Evolutionary conservation across 2,113 vertebrate species (phyloP).

Genomic region (Camelus bactrianus): DNA sequence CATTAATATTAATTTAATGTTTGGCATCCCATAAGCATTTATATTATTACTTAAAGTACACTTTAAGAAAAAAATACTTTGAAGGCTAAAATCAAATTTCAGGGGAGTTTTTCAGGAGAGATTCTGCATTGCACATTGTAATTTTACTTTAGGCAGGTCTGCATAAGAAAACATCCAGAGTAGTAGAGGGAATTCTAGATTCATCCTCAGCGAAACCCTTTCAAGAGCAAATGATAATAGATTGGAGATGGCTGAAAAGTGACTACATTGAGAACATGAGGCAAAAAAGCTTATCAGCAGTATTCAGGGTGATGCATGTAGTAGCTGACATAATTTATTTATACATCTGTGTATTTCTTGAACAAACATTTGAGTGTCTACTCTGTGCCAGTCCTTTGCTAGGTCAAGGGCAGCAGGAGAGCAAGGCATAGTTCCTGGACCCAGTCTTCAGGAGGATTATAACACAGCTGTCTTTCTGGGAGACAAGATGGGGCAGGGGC

Average conservation of each 20-base stretch:
- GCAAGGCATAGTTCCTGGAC: neutral
- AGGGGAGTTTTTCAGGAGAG: slow-evolving; percentile 45
- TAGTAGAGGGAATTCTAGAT: neutral
- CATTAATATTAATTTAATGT: slow-evolving; percentile 60
- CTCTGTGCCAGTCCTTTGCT: neutral
- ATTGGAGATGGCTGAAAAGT: neutral
- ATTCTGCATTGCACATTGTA: neutral
- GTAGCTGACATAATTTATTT: neutral
- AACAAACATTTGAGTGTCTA: neutral
- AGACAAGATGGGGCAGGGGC: neutral
- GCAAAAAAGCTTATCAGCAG: neutral
- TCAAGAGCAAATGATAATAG: neutral
- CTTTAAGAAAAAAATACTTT: neutral
- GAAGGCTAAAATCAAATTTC: neutral
- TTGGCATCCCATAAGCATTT: slow-evolving; percentile 10
- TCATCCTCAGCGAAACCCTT: neutral
- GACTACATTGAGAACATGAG: neutral
- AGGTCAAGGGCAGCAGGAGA: neutral
- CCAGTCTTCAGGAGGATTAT: neutral
- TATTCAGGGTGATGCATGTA: neutral
- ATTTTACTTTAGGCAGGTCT: slow-evolving; percentile 38
- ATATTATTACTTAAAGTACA: slow-evolving; percentile 21
- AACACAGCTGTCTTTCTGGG: neutral
- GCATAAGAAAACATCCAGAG: neutral
- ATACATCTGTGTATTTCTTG: neutral